Evolutionary conservation across 2,113 vertebrate genomes (phyloP), one percentile per base, ranked within the genome.

Genomic region (Xiphias gladius): DNA sequence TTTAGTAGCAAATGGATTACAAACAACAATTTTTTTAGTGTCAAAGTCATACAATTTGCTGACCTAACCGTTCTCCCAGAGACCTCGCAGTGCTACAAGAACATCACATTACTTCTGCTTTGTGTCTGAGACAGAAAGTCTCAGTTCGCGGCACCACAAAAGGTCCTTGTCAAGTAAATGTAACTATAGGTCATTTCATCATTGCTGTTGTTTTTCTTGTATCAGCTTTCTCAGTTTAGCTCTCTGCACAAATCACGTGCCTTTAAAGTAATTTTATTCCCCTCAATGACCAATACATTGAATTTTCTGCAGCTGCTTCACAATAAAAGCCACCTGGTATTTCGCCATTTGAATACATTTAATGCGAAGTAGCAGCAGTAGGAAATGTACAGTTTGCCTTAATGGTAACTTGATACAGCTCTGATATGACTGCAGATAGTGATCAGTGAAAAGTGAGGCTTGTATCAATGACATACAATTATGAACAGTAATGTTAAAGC

Each of bases 311-410:
- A 39, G 52, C 50, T 17, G 48, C 19, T 37, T 57, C 57, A 22
- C 58, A 63, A 62, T 41, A 20, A 55, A 46, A 80, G 24, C 46
- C 50, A 32, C 17, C 39, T 22, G 39, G 63, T 28, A 41, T 7
- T 32, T 68, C 2, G 6, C 24, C 41, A 66, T 73, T 58, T 37
- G 26, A 54, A 54, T 54, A n/a, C 17, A 41, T 72, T 63, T 19
- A 55, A 55, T 73, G 30, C 46, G 59, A 73, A 74, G 64, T 54
- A 39, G 57, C 63, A 39, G 48, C 59, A 52, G 66, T 8, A 37
- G 70, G 62, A 37, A 72, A 65, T 43, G 22, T 57, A 28, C 26
- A 39, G 12, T 41, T 67, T 73, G 32, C 14, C 59, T 80, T 13
- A 30, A 17, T n/a, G 17, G 26, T 26, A 35, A 50, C 62, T 37